Percentiles rank a stretch among this genome's conserved stretches.
phyloP scores from a whole-genome alignment of 2,797 vertebrate genomes.

The Eospalax fontanierii region DNA sequence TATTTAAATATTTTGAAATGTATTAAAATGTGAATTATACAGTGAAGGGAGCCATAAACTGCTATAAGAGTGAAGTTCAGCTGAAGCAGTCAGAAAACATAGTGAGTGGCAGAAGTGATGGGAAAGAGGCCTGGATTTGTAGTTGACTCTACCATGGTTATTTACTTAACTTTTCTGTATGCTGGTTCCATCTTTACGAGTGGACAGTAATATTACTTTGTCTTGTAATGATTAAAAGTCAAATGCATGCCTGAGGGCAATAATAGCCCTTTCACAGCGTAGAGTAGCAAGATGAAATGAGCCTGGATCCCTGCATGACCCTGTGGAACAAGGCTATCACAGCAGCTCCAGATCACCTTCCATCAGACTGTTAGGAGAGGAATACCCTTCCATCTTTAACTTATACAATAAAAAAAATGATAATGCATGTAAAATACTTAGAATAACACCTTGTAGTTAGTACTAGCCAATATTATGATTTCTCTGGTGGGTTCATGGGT shows the following conservation, averaged over 20 bases:
- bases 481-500: neutral
- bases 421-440: neutral
- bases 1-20: neutral
- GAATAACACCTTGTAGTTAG: neutral
- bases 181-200: neutral
- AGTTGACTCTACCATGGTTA: neutral
- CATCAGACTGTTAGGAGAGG: neutral
- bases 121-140: neutral
- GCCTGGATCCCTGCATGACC: neutral
- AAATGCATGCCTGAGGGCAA: neutral
- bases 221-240: neutral
- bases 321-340: neutral
- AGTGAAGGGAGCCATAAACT: neutral
- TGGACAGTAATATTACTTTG: neutral
- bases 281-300: neutral
- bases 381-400: neutral
- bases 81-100: neutral
- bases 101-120: too few relatives aligned
- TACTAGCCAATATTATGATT: neutral
- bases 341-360: too few relatives aligned
- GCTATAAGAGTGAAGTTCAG: rapidly evolving
- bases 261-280: neutral
- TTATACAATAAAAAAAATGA: neutral
- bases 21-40: neutral
- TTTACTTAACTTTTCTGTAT: neutral